Conservation (phyloP, 1,140 invertebrate genomes). For the Atopsyche davidsoni region DNA sequence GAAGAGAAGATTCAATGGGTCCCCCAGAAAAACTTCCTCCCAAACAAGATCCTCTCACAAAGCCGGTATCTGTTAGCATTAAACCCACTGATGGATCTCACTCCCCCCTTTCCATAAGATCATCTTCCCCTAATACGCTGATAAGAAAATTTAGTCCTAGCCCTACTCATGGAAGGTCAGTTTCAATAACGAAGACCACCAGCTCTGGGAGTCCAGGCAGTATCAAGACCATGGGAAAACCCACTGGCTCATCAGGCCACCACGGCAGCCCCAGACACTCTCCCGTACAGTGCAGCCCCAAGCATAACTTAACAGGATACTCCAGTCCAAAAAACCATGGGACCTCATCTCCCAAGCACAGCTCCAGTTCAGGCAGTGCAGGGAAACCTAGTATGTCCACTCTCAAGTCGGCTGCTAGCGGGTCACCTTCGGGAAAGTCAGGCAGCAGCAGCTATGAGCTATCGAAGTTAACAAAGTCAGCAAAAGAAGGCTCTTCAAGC, state of each 20-base stretch:
- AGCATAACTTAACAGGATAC: conserved; percentile 56
- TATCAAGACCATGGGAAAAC: conserved; percentile 48
- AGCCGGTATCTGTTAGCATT: conserved; percentile 66
- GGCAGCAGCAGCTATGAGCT: conserved; percentile 42
- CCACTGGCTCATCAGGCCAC: conserved; percentile 52
- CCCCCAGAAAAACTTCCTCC: conserved; percentile 73
- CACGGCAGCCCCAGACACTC: conserved; percentile 68
- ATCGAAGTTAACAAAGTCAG: conserved; percentile 40
- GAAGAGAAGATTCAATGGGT: conserved; percentile 75
- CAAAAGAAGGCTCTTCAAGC: conserved; percentile 48
- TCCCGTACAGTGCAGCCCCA: conserved; percentile 70
- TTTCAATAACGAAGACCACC: conserved; percentile 48
- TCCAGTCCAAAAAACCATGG: conserved; percentile 63
- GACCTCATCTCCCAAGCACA: conserved; percentile 70
- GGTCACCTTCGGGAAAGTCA: conserved; percentile 46
- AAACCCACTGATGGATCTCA: conserved; percentile 64
- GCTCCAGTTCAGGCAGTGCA: conserved; percentile 56
- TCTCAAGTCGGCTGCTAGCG: conserved; percentile 69
- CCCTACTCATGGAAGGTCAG: conserved; percentile 56
- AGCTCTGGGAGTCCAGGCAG: conserved; percentile 56
- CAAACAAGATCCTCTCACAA: conserved; percentile 65
- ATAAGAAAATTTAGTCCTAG: conserved; percentile 63
- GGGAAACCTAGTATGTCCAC: conserved; percentile 86
- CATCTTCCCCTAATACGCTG: conserved; percentile 57
- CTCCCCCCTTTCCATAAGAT: conserved; percentile 51